phyloP scores from a whole-genome alignment of 1,140 invertebrate species.

The Drosophila persimilis region DNA sequence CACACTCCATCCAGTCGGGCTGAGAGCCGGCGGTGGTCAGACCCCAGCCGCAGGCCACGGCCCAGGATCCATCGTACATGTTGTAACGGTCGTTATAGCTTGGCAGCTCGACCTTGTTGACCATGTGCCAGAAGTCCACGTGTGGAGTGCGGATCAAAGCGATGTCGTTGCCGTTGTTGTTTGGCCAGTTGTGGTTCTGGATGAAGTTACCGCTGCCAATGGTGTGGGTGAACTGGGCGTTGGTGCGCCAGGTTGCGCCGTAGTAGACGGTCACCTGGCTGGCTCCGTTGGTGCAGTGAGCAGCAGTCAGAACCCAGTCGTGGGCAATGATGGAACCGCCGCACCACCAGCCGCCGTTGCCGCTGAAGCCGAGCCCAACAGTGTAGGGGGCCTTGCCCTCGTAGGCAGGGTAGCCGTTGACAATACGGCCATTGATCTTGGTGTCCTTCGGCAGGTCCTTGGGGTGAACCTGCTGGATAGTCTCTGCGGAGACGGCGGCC shows the following conservation, averaged over 20 bases:
- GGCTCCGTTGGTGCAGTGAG: constrained; percentile 34
- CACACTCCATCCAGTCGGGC: constrained; percentile 53
- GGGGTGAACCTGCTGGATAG: constrained; percentile 25
- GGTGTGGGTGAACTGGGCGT: constrained; percentile 54
- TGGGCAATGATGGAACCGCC: constrained; percentile 27
- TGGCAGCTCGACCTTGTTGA: constrained; percentile 48
- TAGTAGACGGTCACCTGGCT: constrained; percentile 47
- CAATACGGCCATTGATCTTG: constrained; percentile 26
- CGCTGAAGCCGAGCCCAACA: constrained; percentile 30
- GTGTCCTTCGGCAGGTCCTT: constrained; percentile 22
- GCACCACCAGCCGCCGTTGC: constrained; percentile 28
- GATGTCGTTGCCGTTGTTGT: constrained; percentile 42
- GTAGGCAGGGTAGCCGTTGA: constrained; percentile 17
- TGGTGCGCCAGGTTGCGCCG: constrained; percentile 48
- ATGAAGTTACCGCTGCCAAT: constrained; percentile 15
- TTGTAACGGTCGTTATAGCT: constrained; percentile 22
- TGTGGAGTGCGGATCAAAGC: constrained; percentile 32
- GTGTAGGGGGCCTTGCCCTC: constrained; percentile 33
- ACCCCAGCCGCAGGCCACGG: constrained; percentile 48
- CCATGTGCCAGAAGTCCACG: constrained; percentile 26
- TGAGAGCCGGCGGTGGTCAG: constrained; percentile 14
- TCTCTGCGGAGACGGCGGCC: constrained; percentile 31
- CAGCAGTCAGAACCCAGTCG: constrained; percentile 28
- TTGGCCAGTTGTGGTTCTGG: constrained; percentile 17
- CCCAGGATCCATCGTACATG: constrained; percentile 19